Evolutionary conservation across 2,113 vertebrate genomes (phyloP).

Genomic region (Petaurus breviceps): DNA sequence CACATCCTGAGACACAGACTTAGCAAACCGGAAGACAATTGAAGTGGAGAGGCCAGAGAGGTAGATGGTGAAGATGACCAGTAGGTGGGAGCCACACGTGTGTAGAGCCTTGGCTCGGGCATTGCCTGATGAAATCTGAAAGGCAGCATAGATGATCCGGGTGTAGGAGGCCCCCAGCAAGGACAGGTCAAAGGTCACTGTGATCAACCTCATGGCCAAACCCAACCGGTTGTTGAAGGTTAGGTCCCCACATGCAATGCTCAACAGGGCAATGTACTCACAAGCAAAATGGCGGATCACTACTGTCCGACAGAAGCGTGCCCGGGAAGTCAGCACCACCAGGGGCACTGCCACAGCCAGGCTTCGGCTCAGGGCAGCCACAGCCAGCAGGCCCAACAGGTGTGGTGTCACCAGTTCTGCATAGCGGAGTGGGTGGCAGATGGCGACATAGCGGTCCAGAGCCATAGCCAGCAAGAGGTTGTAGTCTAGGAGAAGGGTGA

Average conservation of each 20-base stretch:
- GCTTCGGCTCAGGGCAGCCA: constrained; percentile 64
- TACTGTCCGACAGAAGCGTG: constrained; percentile 57
- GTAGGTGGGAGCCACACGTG: constrained; percentile 62
- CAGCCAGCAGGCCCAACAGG: constrained; percentile 42
- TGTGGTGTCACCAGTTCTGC: constrained; percentile 6
- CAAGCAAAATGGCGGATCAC: constrained; percentile 69
- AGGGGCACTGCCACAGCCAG: constrained; percentile 43
- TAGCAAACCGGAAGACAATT: constrained; percentile 65
- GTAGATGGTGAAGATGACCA: constrained; percentile 70
- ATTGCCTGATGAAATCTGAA: constrained; percentile 44
- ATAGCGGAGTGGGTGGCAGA: constrained; percentile 73
- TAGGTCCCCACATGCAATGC: constrained; percentile 44
- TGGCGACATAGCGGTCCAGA: constrained; percentile 61
- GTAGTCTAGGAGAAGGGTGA: constrained; percentile 67
- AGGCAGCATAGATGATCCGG: constrained; percentile 60
- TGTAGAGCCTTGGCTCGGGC: constrained; percentile 71
- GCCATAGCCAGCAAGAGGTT: constrained; percentile 75
- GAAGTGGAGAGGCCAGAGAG: constrained; percentile 70
- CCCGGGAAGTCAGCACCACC: constrained; percentile 51
- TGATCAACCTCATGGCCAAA: constrained; percentile 11
- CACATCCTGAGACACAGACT: constrained; percentile 37
- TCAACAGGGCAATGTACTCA: constrained; percentile 63
- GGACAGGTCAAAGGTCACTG: constrained; percentile 63
- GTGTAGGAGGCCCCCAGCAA: constrained; percentile 59
- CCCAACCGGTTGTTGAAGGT: constrained; percentile 49